A percentile compares a stretch with the other conserved stretches of the same genome.
Evolutionary conservation across 2,113 vertebrate species (phyloP).

Genomic region (Rhabdornis inornatus): DNA sequence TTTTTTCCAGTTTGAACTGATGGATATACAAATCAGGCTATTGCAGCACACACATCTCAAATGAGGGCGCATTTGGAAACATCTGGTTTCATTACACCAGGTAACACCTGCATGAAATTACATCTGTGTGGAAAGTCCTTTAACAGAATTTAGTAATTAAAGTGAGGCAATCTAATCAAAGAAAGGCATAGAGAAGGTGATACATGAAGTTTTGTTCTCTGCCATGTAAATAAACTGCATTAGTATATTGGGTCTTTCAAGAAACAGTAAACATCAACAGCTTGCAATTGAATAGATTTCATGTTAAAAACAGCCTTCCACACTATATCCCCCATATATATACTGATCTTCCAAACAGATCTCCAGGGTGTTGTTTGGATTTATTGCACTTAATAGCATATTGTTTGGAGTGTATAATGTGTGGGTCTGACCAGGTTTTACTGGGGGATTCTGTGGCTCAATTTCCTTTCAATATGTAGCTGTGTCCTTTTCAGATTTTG

Average conservation of each 20-base stretch:
- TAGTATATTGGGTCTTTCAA: constrained; percentile 47
- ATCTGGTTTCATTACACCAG: constrained; percentile 67
- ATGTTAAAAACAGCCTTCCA: constrained; percentile 20
- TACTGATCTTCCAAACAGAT: constrained; percentile 20
- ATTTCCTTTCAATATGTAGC: constrained; percentile 52
- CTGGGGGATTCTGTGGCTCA: constrained; percentile 7
- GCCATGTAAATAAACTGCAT: constrained; percentile 38
- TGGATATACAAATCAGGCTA: neutral
- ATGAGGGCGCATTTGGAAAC: constrained; percentile 32
- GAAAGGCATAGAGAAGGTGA: constrained; percentile 47
- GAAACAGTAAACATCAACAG: constrained; percentile 11
- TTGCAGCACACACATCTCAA: neutral
- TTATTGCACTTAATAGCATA: constrained; percentile 30
- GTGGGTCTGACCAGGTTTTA: constrained; percentile 4
- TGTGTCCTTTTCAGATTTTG: neutral
- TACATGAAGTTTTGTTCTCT: constrained; percentile 42
- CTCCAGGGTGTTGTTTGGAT: constrained; percentile 40
- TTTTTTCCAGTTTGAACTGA: neutral
- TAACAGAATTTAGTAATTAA: constrained; percentile 68
- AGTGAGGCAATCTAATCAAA: constrained; percentile 65
- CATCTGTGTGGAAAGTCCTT: constrained; percentile 48
- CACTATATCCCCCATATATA: constrained; percentile 9
- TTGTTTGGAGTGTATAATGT: constrained; percentile 20
- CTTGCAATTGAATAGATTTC: constrained; percentile 1
- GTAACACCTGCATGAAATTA: constrained; percentile 65